Evolutionary conservation across 2,113 vertebrate species (phyloP), one percentile per base, ranked within the genome.

Genomic region (Pleuronectes platessa): DNA sequence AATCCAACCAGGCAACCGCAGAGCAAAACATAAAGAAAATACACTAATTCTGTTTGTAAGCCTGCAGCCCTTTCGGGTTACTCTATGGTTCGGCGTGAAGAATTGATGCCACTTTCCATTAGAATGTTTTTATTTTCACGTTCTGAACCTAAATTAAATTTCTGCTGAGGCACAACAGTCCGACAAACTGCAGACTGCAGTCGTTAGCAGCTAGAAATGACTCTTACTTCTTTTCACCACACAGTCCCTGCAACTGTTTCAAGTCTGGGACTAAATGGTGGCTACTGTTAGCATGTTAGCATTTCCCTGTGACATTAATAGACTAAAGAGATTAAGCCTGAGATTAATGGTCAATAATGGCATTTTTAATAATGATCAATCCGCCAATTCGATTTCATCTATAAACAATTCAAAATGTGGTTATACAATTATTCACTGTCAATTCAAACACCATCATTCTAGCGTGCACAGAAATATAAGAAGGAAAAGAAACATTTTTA

Each of bases 131-230:
- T 7, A 47, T 65, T 60, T 55, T 65, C n/a, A 24, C 37, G 5
- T 27, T 75, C 18, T 35, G 18, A 78, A 74, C 60, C 55, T 61
- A n/a, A 71, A 66, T 78, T 3, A 26, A 58, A 54, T 69, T 84
- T 72, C 24, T 64, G 63, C 77, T 60, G 53, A 31, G 53, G 67
- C 62, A 5, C 21, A 67, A 56, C 10, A 62, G 59, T 65, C 13
- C 61, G 54, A 11, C 8, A 69, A 45, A 65, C 5, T 58, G 20
- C 2, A 3, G 40, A 24, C 31, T 37, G 42, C 74, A 59, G 58
- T 21, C 15, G 37, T 49, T 27, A 51, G 40, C 1, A 42, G 40
- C 12, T 13, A 1, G 47, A 51, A 51, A 51, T 51, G 47, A 51
- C 47, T 18, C 14, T 51, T 51, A 13, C 3, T 42, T 42, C 40